Evolutionary conservation across 2,888 invertebrate genomes (phyloP).

Genomic region (Andrena bicolor): DNA sequence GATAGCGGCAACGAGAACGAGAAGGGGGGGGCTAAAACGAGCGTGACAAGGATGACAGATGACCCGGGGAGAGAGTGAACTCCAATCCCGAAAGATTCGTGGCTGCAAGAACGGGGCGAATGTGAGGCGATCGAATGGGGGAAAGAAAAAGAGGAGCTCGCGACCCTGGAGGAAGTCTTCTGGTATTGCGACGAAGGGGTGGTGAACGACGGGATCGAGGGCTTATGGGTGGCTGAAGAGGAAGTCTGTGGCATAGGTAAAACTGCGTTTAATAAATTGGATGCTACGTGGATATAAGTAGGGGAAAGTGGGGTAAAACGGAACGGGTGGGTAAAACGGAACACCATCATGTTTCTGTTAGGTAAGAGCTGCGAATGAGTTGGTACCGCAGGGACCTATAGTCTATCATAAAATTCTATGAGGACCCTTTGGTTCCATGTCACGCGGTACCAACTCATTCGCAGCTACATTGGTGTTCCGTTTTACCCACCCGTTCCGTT

Average conservation of each 20-base stretch:
- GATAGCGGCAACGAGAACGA: conserved; percentile 50
- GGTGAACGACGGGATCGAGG: conserved; percentile 9
- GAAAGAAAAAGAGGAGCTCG: background rate
- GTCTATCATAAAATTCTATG: no score
- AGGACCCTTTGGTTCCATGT: no score
- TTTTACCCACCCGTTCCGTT: no score
- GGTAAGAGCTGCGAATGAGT: no score
- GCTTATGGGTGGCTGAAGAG: conserved; percentile 11
- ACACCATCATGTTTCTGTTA: no score
- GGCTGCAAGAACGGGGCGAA: conserved; percentile 40
- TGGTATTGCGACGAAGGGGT: conserved; percentile 33
- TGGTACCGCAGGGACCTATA: no score
- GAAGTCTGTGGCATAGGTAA: background rate
- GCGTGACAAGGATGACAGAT: conserved; percentile 70
- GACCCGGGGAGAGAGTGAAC: conserved; percentile 61
- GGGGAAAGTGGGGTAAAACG: no score
- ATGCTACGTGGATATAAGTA: no score
- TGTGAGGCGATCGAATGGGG: conserved; percentile 47
- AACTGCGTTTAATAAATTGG: conserved; percentile 8
- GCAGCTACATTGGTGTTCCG: no score
- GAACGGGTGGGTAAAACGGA: no score
- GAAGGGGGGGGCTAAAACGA: conserved; percentile 60
- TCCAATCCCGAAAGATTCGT: conserved; percentile 54
- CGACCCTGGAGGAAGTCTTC: conserved; percentile 18
- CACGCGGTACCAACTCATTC: no score